Conservation (phyloP, 2,888 invertebrate species). For the Lasioglossum lativentre region DNA sequence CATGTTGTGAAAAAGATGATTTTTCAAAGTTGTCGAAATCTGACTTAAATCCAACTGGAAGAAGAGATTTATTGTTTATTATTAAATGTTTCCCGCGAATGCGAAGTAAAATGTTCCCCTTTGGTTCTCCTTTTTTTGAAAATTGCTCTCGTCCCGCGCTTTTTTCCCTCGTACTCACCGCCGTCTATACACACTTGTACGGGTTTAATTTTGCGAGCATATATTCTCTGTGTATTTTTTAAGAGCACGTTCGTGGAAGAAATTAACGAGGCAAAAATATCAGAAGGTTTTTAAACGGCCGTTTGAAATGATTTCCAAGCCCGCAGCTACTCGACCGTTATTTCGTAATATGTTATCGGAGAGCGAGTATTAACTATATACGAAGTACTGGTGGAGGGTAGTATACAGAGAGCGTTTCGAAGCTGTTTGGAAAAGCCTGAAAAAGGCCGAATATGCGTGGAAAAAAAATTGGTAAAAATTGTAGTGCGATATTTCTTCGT, state of each 20-base stretch:
- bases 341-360: constrained; percentile 43
- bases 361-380: constrained; percentile 28
- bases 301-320: constrained; percentile 39
- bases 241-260: constrained; percentile 40
- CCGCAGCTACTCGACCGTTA: constrained; percentile 41
- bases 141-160: constrained; percentile 24
- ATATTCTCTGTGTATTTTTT: constrained; percentile 51
- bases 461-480: not conserved
- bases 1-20: not conserved
- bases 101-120: constrained; percentile 21
- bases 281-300: constrained; percentile 30
- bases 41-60: not conserved
- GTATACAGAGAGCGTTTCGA: not conserved
- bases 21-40: not conserved
- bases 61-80: not conserved
- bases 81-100: not conserved
- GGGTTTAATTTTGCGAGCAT: constrained; percentile 48
- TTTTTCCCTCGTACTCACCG: constrained; percentile 34
- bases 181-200: constrained; percentile 34
- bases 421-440: not conserved
- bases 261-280: constrained; percentile 53
- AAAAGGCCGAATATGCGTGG: not conserved
- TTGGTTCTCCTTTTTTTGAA: not conserved
- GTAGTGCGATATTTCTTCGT: not conserved
- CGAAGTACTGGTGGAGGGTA: not conserved